Base-by-base conservation (phyloP, 2,113 vertebrate species). In the Alosa alosa region DNA sequence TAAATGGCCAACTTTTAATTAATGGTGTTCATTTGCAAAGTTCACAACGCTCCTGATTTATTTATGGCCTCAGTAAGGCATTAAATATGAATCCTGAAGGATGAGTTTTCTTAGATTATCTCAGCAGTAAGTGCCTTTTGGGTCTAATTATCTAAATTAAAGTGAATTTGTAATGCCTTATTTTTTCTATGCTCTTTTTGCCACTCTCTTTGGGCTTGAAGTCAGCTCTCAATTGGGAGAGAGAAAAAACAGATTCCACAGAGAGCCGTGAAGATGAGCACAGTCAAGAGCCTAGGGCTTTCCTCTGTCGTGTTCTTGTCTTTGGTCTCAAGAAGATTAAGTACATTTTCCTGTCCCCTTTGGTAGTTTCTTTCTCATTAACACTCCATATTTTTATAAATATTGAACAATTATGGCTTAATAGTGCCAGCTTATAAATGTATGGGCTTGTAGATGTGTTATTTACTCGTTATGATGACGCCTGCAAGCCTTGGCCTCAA, bases 131-230 rank as follows among this genome's bases (percentile, higher is more conserved):
- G 82, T 49, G 85, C 85, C 87, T 90, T 91, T 88, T 86, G 88
- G 88, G 89, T 88, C 85, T 86, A 89, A 89, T 90, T 89, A 90
- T 86, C 84, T 55, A 91, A 89, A 86, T 90, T 85, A 91, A 91
- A 89, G 86, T 86, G 88, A 88, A 91, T 91, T 88, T 86, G 82
- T 88, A 88, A 88, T 89, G 87, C 86, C 49, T 88, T 46, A 45
- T 82, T 88, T 88, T 88, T 90, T 83, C 44, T 72, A 15, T 36
- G 64, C 64, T 72, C 64, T 78, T 50, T 84, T 89, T 72, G 64
- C 46, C 47, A 20, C 52, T 85, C 81, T 83, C 87, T 84, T 64
- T 87, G 84, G 86, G 78, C 86, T 85, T 88, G 68, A 88, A 88
- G 85, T 84, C 57, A 44, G 83, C 18, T n/a, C 60, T 87, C 85